These are phyloP conservation scores for Pocillopora grandis DNA, from an alignment of 92 coral and sea anemone genomes.

Conservation along the genomic window DNA sequence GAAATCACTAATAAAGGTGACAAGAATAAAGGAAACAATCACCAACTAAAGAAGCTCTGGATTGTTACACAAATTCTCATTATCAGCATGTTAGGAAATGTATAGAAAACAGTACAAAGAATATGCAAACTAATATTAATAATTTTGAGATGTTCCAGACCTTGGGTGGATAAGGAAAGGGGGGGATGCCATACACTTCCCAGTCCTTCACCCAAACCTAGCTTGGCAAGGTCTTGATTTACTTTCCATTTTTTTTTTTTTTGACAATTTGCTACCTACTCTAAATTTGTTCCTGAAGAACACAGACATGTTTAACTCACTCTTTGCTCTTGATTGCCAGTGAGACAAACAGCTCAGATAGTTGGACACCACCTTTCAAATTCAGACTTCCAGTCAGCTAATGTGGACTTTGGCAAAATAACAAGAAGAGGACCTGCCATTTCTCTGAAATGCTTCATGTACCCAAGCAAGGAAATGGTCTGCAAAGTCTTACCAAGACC, in stretches of 20 bases:
- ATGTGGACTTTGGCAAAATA: slow-evolving; percentile 93
- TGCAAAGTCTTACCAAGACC: slow-evolving; percentile 97
- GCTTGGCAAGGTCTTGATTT: too few species aligned
- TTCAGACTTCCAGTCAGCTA: slow-evolving; percentile 98
- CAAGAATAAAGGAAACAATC: too few species aligned
- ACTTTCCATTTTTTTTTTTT: neutral
- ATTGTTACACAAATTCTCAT: too few species aligned
- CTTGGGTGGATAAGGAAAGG: too few species aligned
- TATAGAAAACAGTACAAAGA: too few species aligned
- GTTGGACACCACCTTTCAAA: slow-evolving; percentile 98
- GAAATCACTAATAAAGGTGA: too few species aligned
- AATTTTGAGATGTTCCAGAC: neutral
- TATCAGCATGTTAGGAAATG: too few species aligned
- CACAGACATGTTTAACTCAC: slow-evolving; percentile 38
- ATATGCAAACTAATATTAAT: too few species aligned
- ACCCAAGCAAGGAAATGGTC: slow-evolving; percentile 94
- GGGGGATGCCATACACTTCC: too few species aligned
- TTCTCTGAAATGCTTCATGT: slow-evolving; percentile 94
- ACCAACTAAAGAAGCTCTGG: too few species aligned
- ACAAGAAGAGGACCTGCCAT: slow-evolving; percentile 92
- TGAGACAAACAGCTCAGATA: slow-evolving; percentile 91
- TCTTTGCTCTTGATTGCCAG: slow-evolving; percentile 92
- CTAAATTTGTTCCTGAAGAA: neutral
- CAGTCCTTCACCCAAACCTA: too few species aligned
- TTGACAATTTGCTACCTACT: neutral